phyloP scores from a whole-genome alignment of 2,888 invertebrate species.

The Meteorus colon region DNA sequence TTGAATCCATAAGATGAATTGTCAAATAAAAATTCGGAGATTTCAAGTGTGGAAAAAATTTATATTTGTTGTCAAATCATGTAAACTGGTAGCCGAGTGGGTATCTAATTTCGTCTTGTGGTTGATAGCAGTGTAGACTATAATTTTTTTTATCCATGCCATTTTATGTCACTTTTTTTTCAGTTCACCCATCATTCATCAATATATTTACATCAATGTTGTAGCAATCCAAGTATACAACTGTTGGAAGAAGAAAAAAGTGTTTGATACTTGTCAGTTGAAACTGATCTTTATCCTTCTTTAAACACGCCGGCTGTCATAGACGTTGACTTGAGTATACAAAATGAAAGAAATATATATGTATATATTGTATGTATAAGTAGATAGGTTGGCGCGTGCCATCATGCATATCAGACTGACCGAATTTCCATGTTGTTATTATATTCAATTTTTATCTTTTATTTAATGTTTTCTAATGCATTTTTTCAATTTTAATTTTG shows the following conservation, averaged over 20 bases:
- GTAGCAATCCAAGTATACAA: background rate
- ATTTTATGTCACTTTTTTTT: too few relatives aligned
- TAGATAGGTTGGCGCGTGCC: constrained; percentile 31
- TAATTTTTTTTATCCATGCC: too few relatives aligned
- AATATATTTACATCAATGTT: background rate
- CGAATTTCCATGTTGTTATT: background rate
- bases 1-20: too few relatives aligned
- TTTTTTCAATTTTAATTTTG: background rate
- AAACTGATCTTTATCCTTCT: constrained; percentile 29
- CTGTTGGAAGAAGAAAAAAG: constrained; percentile 6
- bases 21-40: too few relatives aligned
- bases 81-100: too few relatives aligned
- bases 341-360: background rate
- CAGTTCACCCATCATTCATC: too few relatives aligned
- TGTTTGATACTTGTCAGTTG: background rate
- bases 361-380: background rate
- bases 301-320: constrained; percentile 26
- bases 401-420: constrained; percentile 12
- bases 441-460: background rate
- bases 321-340: constrained; percentile 15
- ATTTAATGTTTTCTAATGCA: background rate
- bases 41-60: too few relatives aligned
- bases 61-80: too few relatives aligned
- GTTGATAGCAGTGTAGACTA: too few relatives aligned
- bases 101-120: too few relatives aligned